Base-by-base conservation (phyloP, 2,113 vertebrate genomes). In the Crotalus viridis region DNA sequence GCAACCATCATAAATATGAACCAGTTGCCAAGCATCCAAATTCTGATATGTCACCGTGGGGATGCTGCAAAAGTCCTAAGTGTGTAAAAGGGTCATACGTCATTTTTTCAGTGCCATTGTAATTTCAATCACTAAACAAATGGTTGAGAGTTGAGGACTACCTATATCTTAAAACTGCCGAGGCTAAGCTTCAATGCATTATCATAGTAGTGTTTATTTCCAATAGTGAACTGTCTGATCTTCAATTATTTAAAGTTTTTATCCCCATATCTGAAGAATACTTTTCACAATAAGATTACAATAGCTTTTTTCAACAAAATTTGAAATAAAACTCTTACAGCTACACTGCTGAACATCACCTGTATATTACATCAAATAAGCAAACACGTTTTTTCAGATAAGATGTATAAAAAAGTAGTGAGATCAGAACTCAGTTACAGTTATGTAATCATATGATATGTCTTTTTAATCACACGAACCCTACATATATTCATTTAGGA, bases 381-480 rank as follows among this genome's bases (percentile, higher is more conserved):
- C 17, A 91, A 81, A 54, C 5, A 92, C 57, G 39, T 87, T 87
- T 15, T 15, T 64, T 39, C 69, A 93, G 87, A 57, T 88, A 64
- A 88, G 4, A 17, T 85, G 88, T 89, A 54, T 87, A 33, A 17
- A 54, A 91, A 91, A 48, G 39, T 90, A 89, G 86, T 92, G 88
- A 94, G 21, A 89, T 4, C n/a, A 85, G 33, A 61, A 89, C 6
- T 69, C 88, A 91, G 69, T 59, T 24, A 46, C 21, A 91, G 0
- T 28, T 51, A 92, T 51, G 48, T 51, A 51, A 51, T 51, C 56
- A 2, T 2, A 92, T 33, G 21, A 91, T 15, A 15, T 7, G 4
- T 93, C 6, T 5, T 3, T 52, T 56, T 52, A 92, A 26, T 26
- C 13, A 43, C 89, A 46, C 8, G 48, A 51, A 51, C 48, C 48